Base-by-base conservation (phyloP, 2,113 vertebrate genomes). In the Cochlearius cochlearius region DNA sequence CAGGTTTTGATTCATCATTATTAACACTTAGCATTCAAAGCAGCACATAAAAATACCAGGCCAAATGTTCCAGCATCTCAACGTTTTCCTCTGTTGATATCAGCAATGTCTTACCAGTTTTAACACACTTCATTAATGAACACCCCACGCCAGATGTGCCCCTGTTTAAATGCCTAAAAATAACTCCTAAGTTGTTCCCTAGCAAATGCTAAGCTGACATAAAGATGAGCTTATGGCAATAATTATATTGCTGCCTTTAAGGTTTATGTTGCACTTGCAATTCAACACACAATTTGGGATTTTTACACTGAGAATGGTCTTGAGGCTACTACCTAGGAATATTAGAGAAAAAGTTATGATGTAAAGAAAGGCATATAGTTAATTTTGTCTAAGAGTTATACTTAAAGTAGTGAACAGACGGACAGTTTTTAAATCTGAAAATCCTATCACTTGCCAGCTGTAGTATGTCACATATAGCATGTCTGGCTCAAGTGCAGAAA, bases 41-140 rank as follows among this genome's bases (percentile, higher is more conserved):
- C 73, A 86, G 64, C 73, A 17, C 88, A 60, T 67, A 68, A 91
- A 92, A 91, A 49, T 74, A 94, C 80, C 56, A 72, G 86, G 64
- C 94, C 83, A 95, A 95, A 91, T 81, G 88, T 78, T 93, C 11
- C 79, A 64, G 63, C 63, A 59, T 81, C 83, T 21, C 83, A 9
- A 7, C 2, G 0, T 45, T 92, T 95, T 55, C 69, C 86, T 91
- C 86, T 89, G 72, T 92, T 56, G 83, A 22, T 87, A 87, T 64
- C 92, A 91, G 94, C 92, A 60, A 49, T 49, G 90, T 78, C 96
- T 96, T 91, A 76, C 94, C 76, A 87, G 76, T 92, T 96, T 94
- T 95, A 94, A 66, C 95, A 94, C 94, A 95, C 86, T 96, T 92
- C 96, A 96, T 97, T 96, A 97, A 91, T 96, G 92, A 94, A 45